Evolutionary conservation across 2,888 invertebrate species (phyloP).

Genomic region (Choreutis nemorana): DNA sequence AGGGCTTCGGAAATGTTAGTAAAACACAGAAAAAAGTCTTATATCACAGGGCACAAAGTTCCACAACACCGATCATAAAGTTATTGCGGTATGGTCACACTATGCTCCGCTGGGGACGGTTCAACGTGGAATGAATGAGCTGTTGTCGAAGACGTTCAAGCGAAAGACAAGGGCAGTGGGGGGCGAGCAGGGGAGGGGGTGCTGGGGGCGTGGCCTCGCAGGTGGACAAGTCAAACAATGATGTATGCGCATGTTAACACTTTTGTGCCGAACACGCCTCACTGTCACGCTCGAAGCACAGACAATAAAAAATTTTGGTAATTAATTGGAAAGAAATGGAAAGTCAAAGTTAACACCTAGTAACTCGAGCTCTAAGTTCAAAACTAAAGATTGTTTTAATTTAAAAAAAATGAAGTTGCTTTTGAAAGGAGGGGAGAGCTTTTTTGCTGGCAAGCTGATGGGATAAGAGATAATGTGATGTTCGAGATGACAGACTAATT

Average conservation of each 20-base stretch:
- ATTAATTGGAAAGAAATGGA: too few species aligned
- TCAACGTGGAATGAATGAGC: constrained; percentile 38
- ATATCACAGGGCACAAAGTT: constrained; percentile 42
- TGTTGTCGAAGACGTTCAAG: constrained; percentile 40
- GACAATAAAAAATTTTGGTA: too few species aligned
- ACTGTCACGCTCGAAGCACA: constrained; percentile 36
- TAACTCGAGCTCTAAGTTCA: too few species aligned
- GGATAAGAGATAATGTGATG: constrained; percentile 26
- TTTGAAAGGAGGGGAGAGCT: too few species aligned
- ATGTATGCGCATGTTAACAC: constrained; percentile 61
- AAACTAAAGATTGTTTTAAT: too few species aligned
- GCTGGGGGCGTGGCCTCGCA: constrained; percentile 43
- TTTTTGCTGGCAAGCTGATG: too few species aligned
- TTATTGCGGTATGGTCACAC: too few species aligned
- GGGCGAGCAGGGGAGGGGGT: constrained; percentile 18
- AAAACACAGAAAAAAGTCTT: too few species aligned
- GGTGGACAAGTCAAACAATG: constrained; percentile 53
- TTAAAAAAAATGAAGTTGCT: too few species aligned
- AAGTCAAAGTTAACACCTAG: too few species aligned
- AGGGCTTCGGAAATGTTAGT: too few species aligned
- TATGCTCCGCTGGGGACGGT: constrained; percentile 32
- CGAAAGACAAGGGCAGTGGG: constrained; percentile 31
- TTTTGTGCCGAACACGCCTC: constrained; percentile 50
- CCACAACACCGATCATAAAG: constrained; percentile 30
- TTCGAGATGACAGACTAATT: constrained; percentile 37